Base-by-base conservation (phyloP, 1,140 invertebrate genomes). In the Centruroides vittatus region DNA sequence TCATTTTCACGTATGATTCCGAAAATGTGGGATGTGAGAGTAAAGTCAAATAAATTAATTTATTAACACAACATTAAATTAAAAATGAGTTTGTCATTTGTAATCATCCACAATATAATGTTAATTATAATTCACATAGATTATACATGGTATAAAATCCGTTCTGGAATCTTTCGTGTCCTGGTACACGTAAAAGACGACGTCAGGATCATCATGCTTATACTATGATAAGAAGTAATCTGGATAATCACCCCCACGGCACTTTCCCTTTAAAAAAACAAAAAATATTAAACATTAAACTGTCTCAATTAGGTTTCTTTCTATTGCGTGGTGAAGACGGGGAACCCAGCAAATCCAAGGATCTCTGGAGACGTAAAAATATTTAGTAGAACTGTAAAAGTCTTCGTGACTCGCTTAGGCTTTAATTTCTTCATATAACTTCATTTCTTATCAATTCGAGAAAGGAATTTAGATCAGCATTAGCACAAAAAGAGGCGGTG, bases 151-250 rank as follows among this genome's bases (percentile, higher is more conserved):
- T 23, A 23, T 23, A 23, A 23, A 23, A 23, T 23, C 23, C 23
- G 65, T 67, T 11, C 63, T 64, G 7, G 75, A 67, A 67, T 78
- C 82, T 69, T 75, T 78, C 72, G 90, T 82, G 65, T 89, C 83
- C 73, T 91, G 88, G 69, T 89, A 91, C 69, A 86, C 87, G 35
- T 89, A 69, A 68, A 88, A 88, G 0, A 88, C 69, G 53, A 89
- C 69, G 70, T 88, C 88, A 7, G 80, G 74, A 67, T 86, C 74
- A 63, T 86, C 59, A n/a, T 61, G 52, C 7, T 59, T n/a, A 53
- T 48, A 65, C 65, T 62, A 66, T 4, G 62, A 60, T 4, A 59
- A 49, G 5, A 61, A 23, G 47, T 61, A 51, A 50, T 66, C 65
- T 13, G 61, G 64, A 47, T 55, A 66, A 47, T 65, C 62, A 0